A percentile compares a stretch with the other conserved stretches of the same genome.
These are phyloP conservation scores for Micrasema minimum DNA, from an alignment of 1,140 invertebrate species.

Conservation along the genomic window DNA sequence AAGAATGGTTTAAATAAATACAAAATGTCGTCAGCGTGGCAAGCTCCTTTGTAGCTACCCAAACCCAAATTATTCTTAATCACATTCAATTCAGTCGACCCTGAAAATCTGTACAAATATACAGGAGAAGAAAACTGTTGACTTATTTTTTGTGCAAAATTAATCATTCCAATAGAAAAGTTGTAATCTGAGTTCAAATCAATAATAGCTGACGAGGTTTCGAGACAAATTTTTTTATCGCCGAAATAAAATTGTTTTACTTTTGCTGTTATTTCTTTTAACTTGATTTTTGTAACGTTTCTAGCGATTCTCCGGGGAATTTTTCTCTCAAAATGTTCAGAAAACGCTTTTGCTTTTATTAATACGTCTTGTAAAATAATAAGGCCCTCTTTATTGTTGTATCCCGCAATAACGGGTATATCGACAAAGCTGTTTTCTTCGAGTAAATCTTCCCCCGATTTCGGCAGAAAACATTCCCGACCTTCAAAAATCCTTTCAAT, in stretches of 20 bases:
- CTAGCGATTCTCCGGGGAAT: conserved; percentile 58
- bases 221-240: conserved; percentile 56
- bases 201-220: conserved; percentile 57
- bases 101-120: conserved; percentile 67
- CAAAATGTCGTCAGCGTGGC: conserved; percentile 73
- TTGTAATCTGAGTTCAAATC: conserved; percentile 61
- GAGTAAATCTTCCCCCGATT: conserved; percentile 59
- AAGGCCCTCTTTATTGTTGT: conserved; percentile 69
- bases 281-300: conserved; percentile 53
- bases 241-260: conserved; percentile 66
- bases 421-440: conserved; percentile 61
- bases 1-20: conserved; percentile 70
- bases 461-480: conserved; percentile 58
- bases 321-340: conserved; percentile 57
- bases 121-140: conserved; percentile 55
- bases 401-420: conserved; percentile 72
- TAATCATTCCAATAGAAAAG: conserved; percentile 57
- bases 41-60: conserved; percentile 61
- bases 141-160: conserved; percentile 59
- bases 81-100: conserved; percentile 59
- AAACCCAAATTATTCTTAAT: conserved; percentile 55
- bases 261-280: conserved; percentile 58
- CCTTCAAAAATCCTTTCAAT: conserved; percentile 60
- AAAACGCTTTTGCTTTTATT: conserved; percentile 56
- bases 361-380: conserved; percentile 58